phyloP scores from a whole-genome alignment of 2,888 invertebrate genomes.

The Helicoverpa assulta region DNA sequence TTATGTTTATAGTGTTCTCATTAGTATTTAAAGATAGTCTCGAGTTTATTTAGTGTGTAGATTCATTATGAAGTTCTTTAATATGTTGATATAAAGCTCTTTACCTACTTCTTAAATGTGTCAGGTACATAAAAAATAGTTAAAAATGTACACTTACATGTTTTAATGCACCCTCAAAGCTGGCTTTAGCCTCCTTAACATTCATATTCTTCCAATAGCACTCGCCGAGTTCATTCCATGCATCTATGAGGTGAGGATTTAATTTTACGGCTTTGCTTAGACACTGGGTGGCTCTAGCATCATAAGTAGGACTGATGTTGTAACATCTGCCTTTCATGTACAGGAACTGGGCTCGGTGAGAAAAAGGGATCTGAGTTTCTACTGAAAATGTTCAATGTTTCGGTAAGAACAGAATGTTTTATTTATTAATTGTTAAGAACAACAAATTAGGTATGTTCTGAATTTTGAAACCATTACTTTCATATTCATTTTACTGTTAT shows the following conservation, averaged over 20 bases:
- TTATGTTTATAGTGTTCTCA: too few relatives aligned
- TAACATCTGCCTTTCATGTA: constrained; percentile 94
- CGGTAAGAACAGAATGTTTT: not conserved
- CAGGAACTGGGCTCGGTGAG: constrained; percentile 90
- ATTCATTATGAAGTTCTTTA: too few relatives aligned
- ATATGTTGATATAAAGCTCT: too few relatives aligned
- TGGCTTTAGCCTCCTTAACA: constrained; percentile 94
- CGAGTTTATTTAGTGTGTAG: too few relatives aligned
- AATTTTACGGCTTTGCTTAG: constrained; percentile 96
- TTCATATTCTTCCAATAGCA: constrained; percentile 97
- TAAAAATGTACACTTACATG: constrained; percentile 87
- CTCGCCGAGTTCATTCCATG: constrained; percentile 97
- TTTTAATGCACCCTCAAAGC: constrained; percentile 94
- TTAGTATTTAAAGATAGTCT: too few relatives aligned
- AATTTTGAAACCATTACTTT: too few relatives aligned
- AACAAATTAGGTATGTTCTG: too few relatives aligned
- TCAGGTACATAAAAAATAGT: not conserved
- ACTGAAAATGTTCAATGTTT: constrained; percentile 52
- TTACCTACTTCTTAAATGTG: too few relatives aligned
- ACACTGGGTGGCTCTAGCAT: constrained; percentile 92
- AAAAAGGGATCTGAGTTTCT: constrained; percentile 77
- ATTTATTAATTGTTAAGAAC: too few relatives aligned
- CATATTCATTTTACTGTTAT: too few relatives aligned
- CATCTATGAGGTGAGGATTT: constrained; percentile 94
- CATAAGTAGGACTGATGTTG: constrained; percentile 93